These are phyloP conservation scores for Myotis pilosus DNA, from an alignment of 2,797 vertebrate genomes.

Conservation along the genomic window DNA sequence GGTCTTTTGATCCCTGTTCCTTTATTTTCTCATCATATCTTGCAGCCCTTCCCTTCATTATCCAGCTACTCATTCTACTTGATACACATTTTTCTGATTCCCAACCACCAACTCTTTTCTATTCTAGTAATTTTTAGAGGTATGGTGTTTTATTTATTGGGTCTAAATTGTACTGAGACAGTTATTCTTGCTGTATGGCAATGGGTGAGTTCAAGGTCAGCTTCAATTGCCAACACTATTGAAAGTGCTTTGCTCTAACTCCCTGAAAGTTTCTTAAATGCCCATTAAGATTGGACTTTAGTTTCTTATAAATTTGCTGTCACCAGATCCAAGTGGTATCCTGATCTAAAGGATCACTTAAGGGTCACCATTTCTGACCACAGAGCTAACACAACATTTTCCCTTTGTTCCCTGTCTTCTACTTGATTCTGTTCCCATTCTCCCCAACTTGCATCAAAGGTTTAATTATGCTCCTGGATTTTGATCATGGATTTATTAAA, in stretches of 20 bases:
- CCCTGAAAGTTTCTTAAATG: not conserved
- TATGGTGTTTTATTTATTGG: not conserved
- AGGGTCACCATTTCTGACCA: not conserved
- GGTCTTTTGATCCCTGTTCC: not conserved
- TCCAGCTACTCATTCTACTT: not conserved
- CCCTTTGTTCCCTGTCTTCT: constrained; percentile 47
- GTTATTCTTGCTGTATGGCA: not conserved
- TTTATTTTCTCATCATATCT: not conserved
- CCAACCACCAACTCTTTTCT: not conserved
- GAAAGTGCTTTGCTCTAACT: constrained; percentile 3
- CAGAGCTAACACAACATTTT: not conserved
- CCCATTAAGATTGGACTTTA: not conserved
- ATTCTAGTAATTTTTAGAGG: not conserved
- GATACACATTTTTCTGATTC: too few species aligned
- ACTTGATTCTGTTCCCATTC: constrained; percentile 54
- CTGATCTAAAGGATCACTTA: not conserved
- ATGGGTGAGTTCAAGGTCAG: not conserved
- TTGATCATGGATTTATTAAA: constrained; percentile 75
- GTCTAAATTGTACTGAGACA: not conserved
- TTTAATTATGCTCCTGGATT: constrained; percentile 71
- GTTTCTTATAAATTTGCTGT: constrained; percentile 1
- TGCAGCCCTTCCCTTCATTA: not conserved
- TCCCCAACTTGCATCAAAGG: constrained; percentile 65
- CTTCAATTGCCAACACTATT: not conserved
- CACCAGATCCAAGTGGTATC: constrained; percentile 10